Evolutionary conservation across 2,888 invertebrate genomes (phyloP).

Genomic region (Tetragonula carbonaria): DNA sequence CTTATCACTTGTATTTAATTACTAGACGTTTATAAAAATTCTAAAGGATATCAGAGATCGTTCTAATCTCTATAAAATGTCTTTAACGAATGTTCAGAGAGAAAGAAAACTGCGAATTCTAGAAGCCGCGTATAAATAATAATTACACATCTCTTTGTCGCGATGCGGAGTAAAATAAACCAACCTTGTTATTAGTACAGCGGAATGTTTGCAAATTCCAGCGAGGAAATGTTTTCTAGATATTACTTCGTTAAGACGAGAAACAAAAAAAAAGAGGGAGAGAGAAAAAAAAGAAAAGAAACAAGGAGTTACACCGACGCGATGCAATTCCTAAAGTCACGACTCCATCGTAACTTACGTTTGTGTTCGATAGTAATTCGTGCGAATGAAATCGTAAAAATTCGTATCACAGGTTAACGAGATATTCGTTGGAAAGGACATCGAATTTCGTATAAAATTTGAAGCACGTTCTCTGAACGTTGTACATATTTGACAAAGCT

Average conservation of each 20-base stretch:
- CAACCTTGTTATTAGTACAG: not conserved
- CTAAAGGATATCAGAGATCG: too few species aligned
- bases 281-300: not conserved
- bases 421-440: not conserved
- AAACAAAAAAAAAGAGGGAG: too few species aligned
- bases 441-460: not conserved
- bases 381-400: conserved; percentile 4
- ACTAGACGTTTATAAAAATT: too few species aligned
- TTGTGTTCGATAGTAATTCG: not conserved
- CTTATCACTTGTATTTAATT: too few species aligned
- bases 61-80: too few species aligned
- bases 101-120: conserved; percentile 1
- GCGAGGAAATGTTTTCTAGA: not conserved
- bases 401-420: not conserved
- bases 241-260: not conserved
- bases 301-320: not conserved
- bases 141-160: conserved; percentile 4
- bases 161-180: conserved; percentile 15
- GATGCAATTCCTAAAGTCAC: not conserved
- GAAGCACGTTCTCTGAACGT: not conserved
- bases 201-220: not conserved
- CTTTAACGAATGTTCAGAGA: too few species aligned
- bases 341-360: not conserved
- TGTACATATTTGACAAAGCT: not conserved
- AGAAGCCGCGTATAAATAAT: conserved; percentile 16